Evolutionary conservation across 1,140 invertebrate genomes (phyloP).

Genomic region (Saccostrea glomerata): DNA sequence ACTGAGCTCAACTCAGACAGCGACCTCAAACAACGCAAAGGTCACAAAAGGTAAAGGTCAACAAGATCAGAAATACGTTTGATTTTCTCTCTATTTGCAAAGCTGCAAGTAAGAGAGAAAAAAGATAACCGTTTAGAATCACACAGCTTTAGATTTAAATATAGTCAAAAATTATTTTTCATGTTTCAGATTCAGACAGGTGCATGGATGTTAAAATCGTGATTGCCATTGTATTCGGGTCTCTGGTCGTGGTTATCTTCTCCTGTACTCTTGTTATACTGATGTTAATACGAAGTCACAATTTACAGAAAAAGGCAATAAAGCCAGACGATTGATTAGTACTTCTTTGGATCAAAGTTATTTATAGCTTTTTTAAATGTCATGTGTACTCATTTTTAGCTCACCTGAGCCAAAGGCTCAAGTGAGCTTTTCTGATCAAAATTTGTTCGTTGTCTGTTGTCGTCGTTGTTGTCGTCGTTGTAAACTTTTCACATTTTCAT

Average conservation of each 20-base stretch:
- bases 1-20: not conserved
- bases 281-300: not conserved
- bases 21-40: not conserved
- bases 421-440: no score
- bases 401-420: no score
- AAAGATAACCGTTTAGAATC: not conserved
- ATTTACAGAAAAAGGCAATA: not conserved
- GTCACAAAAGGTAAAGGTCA: not conserved
- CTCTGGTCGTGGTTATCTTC: slow-evolving; percentile 40
- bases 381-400: no score
- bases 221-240: slow-evolving; percentile 51
- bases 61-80: not conserved
- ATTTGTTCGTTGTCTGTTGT: no score
- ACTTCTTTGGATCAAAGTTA: not conserved
- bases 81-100: no score
- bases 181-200: slow-evolving; percentile 41
- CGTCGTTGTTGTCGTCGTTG: no score
- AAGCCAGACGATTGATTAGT: not conserved
- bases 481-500: no score
- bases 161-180: not conserved
- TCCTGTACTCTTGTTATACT: not conserved
- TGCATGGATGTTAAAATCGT: slow-evolving; percentile 42
- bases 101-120: not conserved
- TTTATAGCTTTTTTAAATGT: not conserved
- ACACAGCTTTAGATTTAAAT: no score